Percentiles rank a stretch among this genome's conserved stretches.
Conservation (phyloP, 2,888 invertebrate genomes). For the Leucophenga maculata region DNA sequence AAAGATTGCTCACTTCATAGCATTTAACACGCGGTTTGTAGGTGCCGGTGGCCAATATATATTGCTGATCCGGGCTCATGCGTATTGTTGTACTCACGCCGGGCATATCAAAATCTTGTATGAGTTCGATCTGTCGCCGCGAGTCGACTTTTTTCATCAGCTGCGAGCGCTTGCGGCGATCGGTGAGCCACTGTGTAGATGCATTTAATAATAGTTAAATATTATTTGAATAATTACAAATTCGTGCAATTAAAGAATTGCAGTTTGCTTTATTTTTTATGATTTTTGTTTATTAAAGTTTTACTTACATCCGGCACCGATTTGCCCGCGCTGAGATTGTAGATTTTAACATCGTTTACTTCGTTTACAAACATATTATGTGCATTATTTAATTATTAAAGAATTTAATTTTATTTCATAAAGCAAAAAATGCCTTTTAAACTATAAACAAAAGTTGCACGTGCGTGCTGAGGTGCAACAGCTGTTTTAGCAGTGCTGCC, state of each 20-base stretch:
- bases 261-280: neutral
- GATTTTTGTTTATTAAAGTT: no score
- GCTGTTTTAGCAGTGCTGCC: no score
- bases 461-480: no score
- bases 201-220: conserved; percentile 52
- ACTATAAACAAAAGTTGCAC: no score
- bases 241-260: neutral
- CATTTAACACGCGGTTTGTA: conserved; percentile 98
- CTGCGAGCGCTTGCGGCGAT: conserved; percentile 84
- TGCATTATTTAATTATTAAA: neutral
- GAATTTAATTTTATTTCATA: no score
- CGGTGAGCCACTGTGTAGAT: conserved; percentile 84
- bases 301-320: conserved; percentile 93
- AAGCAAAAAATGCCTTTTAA: no score
- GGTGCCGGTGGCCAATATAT: conserved; percentile 91
- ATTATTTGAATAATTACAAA: conserved; percentile 21
- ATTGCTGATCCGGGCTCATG: conserved; percentile 92
- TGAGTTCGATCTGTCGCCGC: conserved; percentile 91
- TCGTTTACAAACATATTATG: conserved; percentile 88
- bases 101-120: conserved; percentile 99
- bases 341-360: conserved; percentile 97
- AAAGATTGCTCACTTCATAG: conserved; percentile 95
- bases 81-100: conserved; percentile 88
- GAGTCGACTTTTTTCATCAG: conserved; percentile 92
- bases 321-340: conserved; percentile 97